Evolutionary conservation across 2,797 vertebrate genomes (phyloP), one percentile per base, ranked within the genome.

Genomic region (Fistularia commersonii): DNA sequence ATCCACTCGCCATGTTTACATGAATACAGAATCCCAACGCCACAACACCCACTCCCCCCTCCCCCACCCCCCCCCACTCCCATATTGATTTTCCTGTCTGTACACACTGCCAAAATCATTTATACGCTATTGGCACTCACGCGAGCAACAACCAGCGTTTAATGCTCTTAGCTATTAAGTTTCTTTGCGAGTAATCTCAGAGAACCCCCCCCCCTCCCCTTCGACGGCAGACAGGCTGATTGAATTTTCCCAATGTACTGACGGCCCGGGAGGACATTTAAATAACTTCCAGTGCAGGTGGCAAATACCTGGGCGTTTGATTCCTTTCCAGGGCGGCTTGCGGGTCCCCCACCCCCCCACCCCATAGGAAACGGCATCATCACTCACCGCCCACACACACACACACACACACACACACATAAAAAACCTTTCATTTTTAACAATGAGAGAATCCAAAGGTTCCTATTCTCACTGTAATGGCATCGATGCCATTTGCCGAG

Each of bases 51-150:
- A 90, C 93, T 93, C 89, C 90, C 89, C 90, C n/a, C n/a, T n/a
- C n/a, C n/a, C n/a, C n/a, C n/a, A n/a, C n/a, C n/a, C n/a, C n/a
- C n/a, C n/a, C n/a, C n/a, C n/a, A n/a, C n/a, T n/a, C n/a, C n/a
- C n/a, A n/a, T 95, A 97, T 97, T 93, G 95, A 97, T 96, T 96
- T 94, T 92, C 87, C 91, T 92, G 93, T 96, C 95, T 90, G 87
- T 88, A 89, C 79, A 88, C 88, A 84, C 91, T 90, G 92, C 93
- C 91, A 92, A 93, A 93, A 92, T 92, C 92, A 96, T 97, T 93
- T 94, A 96, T 97, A 95, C 92, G 93, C 90, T 92, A 90, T 93
- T 93, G 95, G 93, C 93, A 94, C 84, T 74, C 40, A 88, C 80
- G 92, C 93, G 91, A 91, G 86, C 85, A 92, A 91, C 92, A 89